Base-by-base conservation (phyloP, 2,113 vertebrate species). In the Zapornia atra region DNA sequence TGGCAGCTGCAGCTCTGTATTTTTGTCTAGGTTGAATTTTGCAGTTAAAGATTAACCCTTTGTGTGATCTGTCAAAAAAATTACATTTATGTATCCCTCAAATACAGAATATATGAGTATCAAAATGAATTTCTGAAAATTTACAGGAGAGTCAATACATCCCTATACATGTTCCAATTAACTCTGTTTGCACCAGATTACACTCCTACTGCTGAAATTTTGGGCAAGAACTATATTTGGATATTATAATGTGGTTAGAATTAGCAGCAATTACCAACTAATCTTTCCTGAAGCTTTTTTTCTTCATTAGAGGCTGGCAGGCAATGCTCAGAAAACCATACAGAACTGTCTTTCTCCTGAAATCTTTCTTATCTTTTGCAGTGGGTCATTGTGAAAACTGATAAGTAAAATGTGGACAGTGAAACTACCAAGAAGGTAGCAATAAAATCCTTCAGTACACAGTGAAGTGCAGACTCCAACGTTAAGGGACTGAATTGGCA, bases 1-100 rank as follows among this genome's bases (percentile, higher is more conserved):
- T 95, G 94, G 94, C 83, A 95, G 77, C 84, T 95, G 86, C 84
- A 95, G 91, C 73, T 96, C 70, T 94, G 10, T 91, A 79, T 95
- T 96, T 96, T 92, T 93, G 48, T 81, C 88, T 84, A 33, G 44
- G 60, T 75, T 94, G 86, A 94, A 86, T 95, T 78, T 89, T 96
- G 69, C 88, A 91, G 88, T 89, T 94, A 78, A 92, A 91, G 31
- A 14, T 96, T 96, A 96, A 97, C 83, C 33, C 69, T 82, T 86
- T 84, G 17, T 64, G 53, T 79, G 42, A 60, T 56, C 33, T 42
- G 2, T 53, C 5, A 33, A 76, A 48, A 88, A 78, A 71, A 68
- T 71, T 77, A 11, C 12, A 13, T 69, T 81, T 76, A 11, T 40
- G 14, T 50, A 13, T 17, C 36, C 12, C 44, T 85, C 36, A 77